Base-by-base conservation (phyloP, 2,797 vertebrate species). In the Onychomys arenicola region DNA sequence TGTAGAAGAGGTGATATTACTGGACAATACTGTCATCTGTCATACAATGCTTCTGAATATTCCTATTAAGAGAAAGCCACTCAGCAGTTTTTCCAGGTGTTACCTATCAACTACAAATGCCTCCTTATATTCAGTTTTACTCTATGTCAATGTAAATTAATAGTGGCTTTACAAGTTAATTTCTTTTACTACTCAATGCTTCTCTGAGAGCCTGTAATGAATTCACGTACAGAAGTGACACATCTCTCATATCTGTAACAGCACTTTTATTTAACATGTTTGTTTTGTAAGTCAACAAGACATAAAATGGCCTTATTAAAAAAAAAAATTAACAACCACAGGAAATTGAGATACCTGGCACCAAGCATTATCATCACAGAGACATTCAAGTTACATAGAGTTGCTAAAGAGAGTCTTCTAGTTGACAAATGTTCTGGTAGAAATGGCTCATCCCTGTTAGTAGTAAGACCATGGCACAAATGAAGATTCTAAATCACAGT, bases 71-170 rank as follows among this genome's bases (percentile, higher is more conserved):
- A 93, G 40, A 78, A n/a, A 97, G 83, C 78, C 80, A 91, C 78
- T 97, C 93, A 95, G 96, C 83, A 91, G 57, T 95, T 97, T 97
- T 94, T 91, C 67, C 83, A 96, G 49, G 80, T 96, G 75, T 73
- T 95, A 93, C 89, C 77, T 83, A 86, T 94, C 82, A 93, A 86
- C 82, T 91, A 77, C 65, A 97, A 87, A 96, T 82, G 77, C 75
- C 57, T 92, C 61, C 87, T 96, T 95, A 94, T 94, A 95, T 97
- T 93, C 78, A 49, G 78, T 93, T 96, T 96, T 92, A 92, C 23
- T 86, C 29, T 61, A 34, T 94, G 95, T 92, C 95, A 96, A 80
- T 91, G 95, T 87, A 98, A 97, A 97, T 95, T 96, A 96, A 96
- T 96, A 95, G 86, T 40, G 23, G 27, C 57, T 95, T 97, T 88